Percentiles rank a stretch among this genome's conserved stretches.
phyloP scores from a whole-genome alignment of 2,113 vertebrate genomes.

The Astur gentilis region DNA sequence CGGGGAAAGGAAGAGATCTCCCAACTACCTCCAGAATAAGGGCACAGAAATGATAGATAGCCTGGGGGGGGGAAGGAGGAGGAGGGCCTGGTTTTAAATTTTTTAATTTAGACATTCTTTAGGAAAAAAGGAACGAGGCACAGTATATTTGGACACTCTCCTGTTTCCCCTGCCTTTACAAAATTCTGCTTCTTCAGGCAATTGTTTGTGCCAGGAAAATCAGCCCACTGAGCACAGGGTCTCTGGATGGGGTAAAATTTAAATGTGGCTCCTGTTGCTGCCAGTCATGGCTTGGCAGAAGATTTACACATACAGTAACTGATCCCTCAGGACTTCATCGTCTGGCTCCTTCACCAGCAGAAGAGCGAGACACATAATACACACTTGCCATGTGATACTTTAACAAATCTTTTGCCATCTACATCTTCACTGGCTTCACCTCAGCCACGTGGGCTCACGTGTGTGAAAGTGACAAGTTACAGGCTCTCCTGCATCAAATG shows the following conservation, averaged over 20 bases:
- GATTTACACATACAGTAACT: constrained; percentile 22
- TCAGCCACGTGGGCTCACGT: not conserved
- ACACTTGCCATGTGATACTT: constrained; percentile 30
- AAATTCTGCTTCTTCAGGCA: not conserved
- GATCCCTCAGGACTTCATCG: constrained; percentile 25
- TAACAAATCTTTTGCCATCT: constrained; percentile 41
- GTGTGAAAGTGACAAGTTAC: not conserved
- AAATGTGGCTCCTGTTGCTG: constrained; percentile 48
- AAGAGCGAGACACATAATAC: constrained; percentile 26
- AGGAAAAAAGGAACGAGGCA: not conserved
- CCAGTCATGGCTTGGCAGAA: constrained; percentile 48
- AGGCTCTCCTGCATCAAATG: not conserved
- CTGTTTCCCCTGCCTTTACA: not conserved
- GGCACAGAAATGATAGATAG: not conserved
- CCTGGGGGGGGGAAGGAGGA: not conserved
- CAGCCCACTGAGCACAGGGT: not conserved
- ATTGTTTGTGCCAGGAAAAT: constrained; percentile 9
- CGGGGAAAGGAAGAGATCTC: not conserved
- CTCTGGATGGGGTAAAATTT: not conserved
- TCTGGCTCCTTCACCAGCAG: not conserved
- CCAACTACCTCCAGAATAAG: not conserved
- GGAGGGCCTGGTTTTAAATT: not conserved
- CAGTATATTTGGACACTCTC: not conserved
- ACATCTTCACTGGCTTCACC: constrained; percentile 32
- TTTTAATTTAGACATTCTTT: not conserved